A percentile compares a stretch with the other conserved stretches of the same genome.
These are phyloP conservation scores for Drosophila paramelanica DNA, from an alignment of 2,888 invertebrate species.

Conservation along the genomic window DNA sequence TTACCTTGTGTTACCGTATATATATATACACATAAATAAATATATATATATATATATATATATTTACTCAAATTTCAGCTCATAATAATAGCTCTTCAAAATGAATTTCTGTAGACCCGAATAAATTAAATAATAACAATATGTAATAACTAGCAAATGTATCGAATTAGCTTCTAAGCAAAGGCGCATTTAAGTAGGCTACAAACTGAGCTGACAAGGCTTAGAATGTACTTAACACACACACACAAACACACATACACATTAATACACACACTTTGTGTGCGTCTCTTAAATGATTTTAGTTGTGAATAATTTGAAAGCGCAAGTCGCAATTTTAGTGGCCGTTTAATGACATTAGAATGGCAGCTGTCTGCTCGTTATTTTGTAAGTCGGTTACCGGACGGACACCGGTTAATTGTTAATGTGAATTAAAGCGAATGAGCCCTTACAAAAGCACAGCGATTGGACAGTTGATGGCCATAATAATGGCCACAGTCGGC, in stretches of 20 bases:
- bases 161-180: constrained; percentile 57
- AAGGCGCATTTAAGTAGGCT: constrained; percentile 42
- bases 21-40: no score
- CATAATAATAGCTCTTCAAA: constrained; percentile 68
- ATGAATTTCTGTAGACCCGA: constrained; percentile 45
- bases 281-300: constrained; percentile 37
- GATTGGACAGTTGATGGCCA: constrained; percentile 51
- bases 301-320: constrained; percentile 37
- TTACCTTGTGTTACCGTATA: constrained; percentile 26
- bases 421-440: constrained; percentile 44
- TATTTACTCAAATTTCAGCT: constrained; percentile 48
- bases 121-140: constrained; percentile 40
- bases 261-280: constrained; percentile 9
- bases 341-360: constrained; percentile 40
- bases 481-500: constrained; percentile 11
- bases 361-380: constrained; percentile 67
- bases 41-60: constrained; percentile 22
- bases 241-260: constrained; percentile 18
- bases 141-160: constrained; percentile 61
- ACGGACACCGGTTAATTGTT: constrained; percentile 66
- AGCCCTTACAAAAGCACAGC: constrained; percentile 41
- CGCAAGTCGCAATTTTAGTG: constrained; percentile 43
- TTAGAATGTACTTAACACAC: constrained; percentile 27
- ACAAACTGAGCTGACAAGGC: constrained; percentile 33
- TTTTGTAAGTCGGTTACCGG: constrained; percentile 42